Percentiles rank a stretch among this genome's conserved stretches.
These are phyloP conservation scores for Falco peregrinus DNA, from an alignment of 2,797 vertebrate genomes.

Conservation along the genomic window DNA sequence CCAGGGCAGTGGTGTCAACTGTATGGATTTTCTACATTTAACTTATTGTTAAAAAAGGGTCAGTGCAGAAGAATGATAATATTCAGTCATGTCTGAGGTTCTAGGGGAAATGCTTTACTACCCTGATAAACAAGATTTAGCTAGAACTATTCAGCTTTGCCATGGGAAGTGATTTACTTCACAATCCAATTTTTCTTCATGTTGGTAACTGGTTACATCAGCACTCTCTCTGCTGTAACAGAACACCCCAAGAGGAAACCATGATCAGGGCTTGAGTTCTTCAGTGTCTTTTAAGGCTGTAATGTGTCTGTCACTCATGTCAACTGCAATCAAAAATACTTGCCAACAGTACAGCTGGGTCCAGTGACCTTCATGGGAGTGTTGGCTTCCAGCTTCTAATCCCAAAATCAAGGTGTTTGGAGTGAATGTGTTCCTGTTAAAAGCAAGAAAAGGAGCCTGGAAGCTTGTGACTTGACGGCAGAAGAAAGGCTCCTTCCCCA, in stretches of 20 bases:
- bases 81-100: not conserved
- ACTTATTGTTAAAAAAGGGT: not conserved
- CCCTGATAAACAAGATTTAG: conserved; percentile 3
- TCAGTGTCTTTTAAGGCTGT: not conserved
- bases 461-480: not conserved
- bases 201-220: not conserved
- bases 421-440: not conserved
- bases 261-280: not conserved
- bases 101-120: not conserved
- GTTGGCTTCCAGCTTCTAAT: not conserved
- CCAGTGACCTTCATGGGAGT: not conserved
- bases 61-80: not conserved
- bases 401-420: not conserved
- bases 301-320: not conserved
- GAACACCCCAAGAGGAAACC: not conserved
- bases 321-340: not conserved
- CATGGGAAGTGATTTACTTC: not conserved
- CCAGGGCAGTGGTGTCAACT: not conserved
- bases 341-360: not conserved
- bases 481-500: not conserved
- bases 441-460: not conserved
- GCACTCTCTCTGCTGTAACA: not conserved
- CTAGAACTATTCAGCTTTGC: not conserved
- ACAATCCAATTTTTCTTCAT: not conserved
- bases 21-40: not conserved